Evolutionary conservation across 2,113 vertebrate genomes (phyloP), one percentile per base, ranked within the genome.

Genomic region (Hippopotamus amphibius): DNA sequence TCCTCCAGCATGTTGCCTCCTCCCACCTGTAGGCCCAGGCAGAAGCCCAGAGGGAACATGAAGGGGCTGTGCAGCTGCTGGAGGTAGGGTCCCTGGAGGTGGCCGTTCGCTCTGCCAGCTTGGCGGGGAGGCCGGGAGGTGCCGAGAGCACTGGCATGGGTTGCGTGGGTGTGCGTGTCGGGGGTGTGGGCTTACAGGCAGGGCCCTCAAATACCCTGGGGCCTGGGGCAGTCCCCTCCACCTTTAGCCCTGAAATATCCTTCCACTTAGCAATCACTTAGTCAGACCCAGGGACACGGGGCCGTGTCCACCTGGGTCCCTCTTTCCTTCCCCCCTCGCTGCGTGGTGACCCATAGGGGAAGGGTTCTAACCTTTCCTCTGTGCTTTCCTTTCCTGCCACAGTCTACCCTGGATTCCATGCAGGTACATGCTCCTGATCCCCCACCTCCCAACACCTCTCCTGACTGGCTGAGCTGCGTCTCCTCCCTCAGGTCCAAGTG

Each of bases 391-490:
- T 97, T 98, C 95, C 98, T 98, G 97, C 94, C 97, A 98, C 99
- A 99, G 99, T 99, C 98, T 98, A 99, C 99, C 98, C 98, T 99
- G 99, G 99, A 99, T 99, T 99, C 99, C 99, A 99, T 99, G 99
- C 99, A 99, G 99, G 99, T 99, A 99, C 93, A 98, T 28, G 21
- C 24, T 77, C 53, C 3, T 41, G 9, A 41, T 1, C 6, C n/a
- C 41, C 48, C 26, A 1, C 5, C 30, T 84, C 37, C 55, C 9
- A 11, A 3, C 3, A 1, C 43, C 33, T 6, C 21, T 50, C 37
- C 15, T 33, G 48, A 55, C 21, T 24, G 50, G 22, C 74, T 37
- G 72, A 92, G 53, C 66, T 26, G 6, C 2, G 26, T 19, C 71
- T 53, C 57, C 68, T 68, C 17, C 69, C 53, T 87, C 63, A 16